Base-by-base conservation (phyloP, 2,888 invertebrate genomes). In the Agonopterix heracliana region DNA sequence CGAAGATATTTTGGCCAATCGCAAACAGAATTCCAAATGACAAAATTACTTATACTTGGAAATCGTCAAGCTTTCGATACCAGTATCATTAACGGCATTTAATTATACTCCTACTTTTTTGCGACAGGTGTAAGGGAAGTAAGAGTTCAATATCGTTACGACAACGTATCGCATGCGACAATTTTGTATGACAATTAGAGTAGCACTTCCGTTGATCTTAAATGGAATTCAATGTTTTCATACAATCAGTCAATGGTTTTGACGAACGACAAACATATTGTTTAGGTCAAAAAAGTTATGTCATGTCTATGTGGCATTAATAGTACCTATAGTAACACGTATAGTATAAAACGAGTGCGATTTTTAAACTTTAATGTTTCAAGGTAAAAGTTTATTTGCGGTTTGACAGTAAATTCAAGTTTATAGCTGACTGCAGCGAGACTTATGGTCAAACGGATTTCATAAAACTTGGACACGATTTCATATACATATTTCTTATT, bases 1-100 rank as follows among this genome's bases (percentile, higher is more conserved):
- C 56, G 60, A 63, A 66, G 62, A 69, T 70, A 64, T 68, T 68
- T 69, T 68, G 65, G 58, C 67, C 76, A 78, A 77, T 79, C 81
- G 80, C 74, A 74, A 61, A 51, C 77, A 80, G 81, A 82, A 86
- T 87, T 78, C 26, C 81, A 72, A 78, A 79, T 76, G 79, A 60
- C 72, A 65, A 71, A 72, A 84, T 82, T 78, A 79, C 74, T 81
- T 84, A 81, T 87, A 86, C 88, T 84, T 83, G 85, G 87, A 85
- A 86, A 85, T 82, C 71, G 68, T 66, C 70, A 67, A 71, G 71
- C 60, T 74, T 73, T 71, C 72, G 74, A 34, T 66, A 71, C 71
- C 40, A 12, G 14, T 13, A 36, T 82, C 84, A 83, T 87, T 86
- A 86, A 86, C 81, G 71, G 71, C 78, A 80, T 82, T 80, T 80